Percentiles rank a stretch among this genome's conserved stretches.
Evolutionary conservation across 2,888 invertebrate species (phyloP).

Genomic region (Creontiades dilutus): DNA sequence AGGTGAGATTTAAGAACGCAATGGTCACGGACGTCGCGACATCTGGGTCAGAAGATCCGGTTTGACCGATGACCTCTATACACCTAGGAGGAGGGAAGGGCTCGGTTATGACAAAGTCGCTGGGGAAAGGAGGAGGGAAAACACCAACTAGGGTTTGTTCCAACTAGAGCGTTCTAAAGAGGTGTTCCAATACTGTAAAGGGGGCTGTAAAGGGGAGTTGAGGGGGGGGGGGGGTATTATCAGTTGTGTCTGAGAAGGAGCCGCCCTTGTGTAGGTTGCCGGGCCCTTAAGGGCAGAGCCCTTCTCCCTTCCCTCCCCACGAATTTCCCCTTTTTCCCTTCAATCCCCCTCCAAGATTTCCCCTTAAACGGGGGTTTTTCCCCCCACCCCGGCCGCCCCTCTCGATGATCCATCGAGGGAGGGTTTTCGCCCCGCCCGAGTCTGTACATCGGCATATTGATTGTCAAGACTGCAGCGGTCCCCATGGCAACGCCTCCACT

Average conservation of each 20-base stretch:
- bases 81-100: neutral
- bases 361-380: neutral
- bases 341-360: too few relatives aligned
- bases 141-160: too few relatives aligned
- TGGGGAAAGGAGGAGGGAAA: too few relatives aligned
- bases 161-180: neutral
- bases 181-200: conserved; percentile 8
- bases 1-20: too few relatives aligned
- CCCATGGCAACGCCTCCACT: conserved; percentile 68
- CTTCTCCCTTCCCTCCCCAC: conserved; percentile 24
- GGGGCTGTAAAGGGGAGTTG: neutral
- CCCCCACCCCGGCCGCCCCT: neutral
- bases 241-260: conserved; percentile 40
- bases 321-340: too few relatives aligned
- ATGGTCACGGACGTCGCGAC: too few relatives aligned
- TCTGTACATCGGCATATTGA: conserved; percentile 71
- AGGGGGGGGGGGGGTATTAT: neutral
- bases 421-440: conserved; percentile 53
- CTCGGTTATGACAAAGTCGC: neutral
- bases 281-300: conserved; percentile 36
- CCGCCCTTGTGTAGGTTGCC: conserved; percentile 37
- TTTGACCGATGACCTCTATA: neutral
- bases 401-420: conserved; percentile 59
- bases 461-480: conserved; percentile 71
- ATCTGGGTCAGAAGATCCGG: neutral